Evolutionary conservation across 2,888 invertebrate species (phyloP), one percentile per base, ranked within the genome.

Genomic region (Aspidiotus rigidus): DNA sequence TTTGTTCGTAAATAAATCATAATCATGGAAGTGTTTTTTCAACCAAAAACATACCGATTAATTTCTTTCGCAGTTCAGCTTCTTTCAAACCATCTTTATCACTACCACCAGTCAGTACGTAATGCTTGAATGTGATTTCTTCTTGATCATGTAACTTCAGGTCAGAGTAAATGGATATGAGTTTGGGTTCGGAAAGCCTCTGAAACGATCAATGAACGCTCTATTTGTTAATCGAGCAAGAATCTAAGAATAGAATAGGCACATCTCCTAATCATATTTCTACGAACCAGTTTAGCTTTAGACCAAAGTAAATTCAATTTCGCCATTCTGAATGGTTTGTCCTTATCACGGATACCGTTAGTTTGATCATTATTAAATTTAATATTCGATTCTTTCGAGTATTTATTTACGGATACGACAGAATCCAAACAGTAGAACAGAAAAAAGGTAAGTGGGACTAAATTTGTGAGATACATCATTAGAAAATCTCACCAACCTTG

Each of bases 91-190:
- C 94, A 75, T 92, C 91, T 74, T 90, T 89, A 77, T 96, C 95
- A 72, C 87, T 84, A 28, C 90, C 90, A 74, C 93, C 91, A 59
- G 86, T 82, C 59, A 86, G 83, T 76, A 87, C 89, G 3, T 88
- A 78, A 75, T 88, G 86, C 77, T 96, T 96, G 77, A 86, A 85
- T 0, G 86, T 84, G 49, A 93, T 81, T 80, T 96, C 94, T 78
- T 93, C 90, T 80, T 94, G 94, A 76, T 96, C 95, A 72, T 95
- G 95, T 57, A 93, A 84, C 80, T 90, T 91, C 7, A 96, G 79
- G 76, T 95, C 95, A 76, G 89, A 89, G 76, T 89, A 92, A 17
- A 96, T 77, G 0, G 91, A 90, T 75, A 90, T 89, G 41, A 96
- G 79, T 78, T 93, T 93, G 0, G 86, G 83, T 75, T 91, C 90